Evolutionary conservation across 1,140 invertebrate species (phyloP), one percentile per base, ranked within the genome.

Genomic region (Rhysida immarginata): DNA sequence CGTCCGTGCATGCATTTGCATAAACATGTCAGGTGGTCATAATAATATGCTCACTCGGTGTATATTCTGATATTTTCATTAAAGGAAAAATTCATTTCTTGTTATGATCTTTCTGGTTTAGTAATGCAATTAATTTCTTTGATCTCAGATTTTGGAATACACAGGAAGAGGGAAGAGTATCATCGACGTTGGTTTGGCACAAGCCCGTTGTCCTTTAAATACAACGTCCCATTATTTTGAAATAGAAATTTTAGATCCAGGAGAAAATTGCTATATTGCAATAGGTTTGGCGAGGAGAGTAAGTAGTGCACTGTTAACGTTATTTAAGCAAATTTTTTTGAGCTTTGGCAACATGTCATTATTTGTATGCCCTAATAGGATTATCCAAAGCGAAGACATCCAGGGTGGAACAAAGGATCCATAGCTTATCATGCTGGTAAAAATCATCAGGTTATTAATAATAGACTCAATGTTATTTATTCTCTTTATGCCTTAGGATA

Each of bases 221-320:
- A 75, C 77, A 51, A 72, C 73, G 20, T 70, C 68, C 59, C 77
- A 79, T 64, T 79, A 78, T 63, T 79, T 77, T 72, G 77, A 79
- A 71, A 73, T 79, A 55, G 74, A 78, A 64, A 77, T 79, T 54
- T 60, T 78, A 27, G 75, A 79, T 60, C 76, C 76, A 11, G 77
- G 77, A 42, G 72, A 77, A 63, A 75, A 70, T 59, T 77, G 77
- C 60, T 78, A 76, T 59, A 77, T 78, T 58, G 77, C 77, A 20
- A 78, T 79, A 61, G 77, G 77, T 46, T 62, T 79, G 20, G 75
- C 77, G 14, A 72, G 71, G 64, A 73, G 67, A 61, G 74, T 76
- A 65, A 63, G 63, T 60, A 50, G 44, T 18, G 21, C 26, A n/a
- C n/a, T n/a, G n/a, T n/a, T n/a, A n/a, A n/a, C n/a, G n/a, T n/a